Base-by-base conservation (phyloP, 1,140 invertebrate species). In the Manduca sexta region DNA sequence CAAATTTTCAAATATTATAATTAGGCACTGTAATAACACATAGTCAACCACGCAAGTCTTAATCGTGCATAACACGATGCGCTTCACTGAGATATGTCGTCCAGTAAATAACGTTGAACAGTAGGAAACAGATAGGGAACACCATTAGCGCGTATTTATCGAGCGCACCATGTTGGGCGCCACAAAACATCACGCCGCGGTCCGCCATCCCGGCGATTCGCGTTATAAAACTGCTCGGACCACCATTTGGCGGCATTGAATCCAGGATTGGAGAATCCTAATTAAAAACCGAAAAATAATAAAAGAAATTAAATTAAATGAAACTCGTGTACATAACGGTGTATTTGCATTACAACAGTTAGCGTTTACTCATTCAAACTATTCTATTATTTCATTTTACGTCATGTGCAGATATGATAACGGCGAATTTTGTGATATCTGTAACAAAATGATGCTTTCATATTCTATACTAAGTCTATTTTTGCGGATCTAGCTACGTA, bases 71-170 rank as follows among this genome's bases (percentile, higher is more conserved):
- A 18, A 60, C 61, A 37, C 65, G 69, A 47, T 86, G 58, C 55
- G 88, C 88, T 65, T 88, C 88, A 65, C 73, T 89, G 10, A 89
- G 75, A 74, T 93, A 93, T 26, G 89, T 88, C 39, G 90, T 88
- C 92, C 92, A 93, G 69, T 93, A 93, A 45, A 90, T 85, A 6
- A 91, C 77, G 39, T 91, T 89, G 55, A 93, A 91, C 0, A 91
- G 68, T 1, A 89, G 58, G 75, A 93, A 93, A 48, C 89, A 89
- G 12, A 92, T 56, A 0, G 93, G 93, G 69, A 94, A 94, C 4
- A 92, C 54, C 45, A 92, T 88, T 31, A 93, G 85, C 7, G 89
- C 89, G 49, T 87, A 87, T 64, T 88, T 86, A 61, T 90, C 89
- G 33, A 90, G 69, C 13, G 82, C 81, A 3, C 88, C 88, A 35